A percentile compares a stretch with the other conserved stretches of the same genome.
These are phyloP conservation scores for Xyliphius kryptos DNA, from an alignment of 2,113 vertebrate species.

Conservation along the genomic window DNA sequence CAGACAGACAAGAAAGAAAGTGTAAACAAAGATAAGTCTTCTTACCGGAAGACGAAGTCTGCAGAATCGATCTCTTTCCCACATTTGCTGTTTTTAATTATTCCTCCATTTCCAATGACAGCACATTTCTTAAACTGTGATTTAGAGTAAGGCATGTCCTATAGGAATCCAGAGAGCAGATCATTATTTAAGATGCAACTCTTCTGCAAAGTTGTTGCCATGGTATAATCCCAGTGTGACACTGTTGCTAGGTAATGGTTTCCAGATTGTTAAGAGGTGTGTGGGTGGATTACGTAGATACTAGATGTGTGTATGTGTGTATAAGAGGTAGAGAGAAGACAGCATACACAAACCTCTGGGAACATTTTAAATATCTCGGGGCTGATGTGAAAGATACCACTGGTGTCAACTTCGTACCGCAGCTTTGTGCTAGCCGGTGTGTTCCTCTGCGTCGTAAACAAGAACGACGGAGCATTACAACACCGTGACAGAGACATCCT, in stretches of 20 bases:
- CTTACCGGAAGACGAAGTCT: slow-evolving; percentile 92
- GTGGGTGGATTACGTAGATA: no score
- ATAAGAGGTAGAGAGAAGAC: no score
- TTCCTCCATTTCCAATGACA: slow-evolving; percentile 92
- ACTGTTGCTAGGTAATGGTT: slow-evolving; percentile 22
- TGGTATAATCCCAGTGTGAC: no score
- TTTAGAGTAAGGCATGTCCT: slow-evolving; percentile 95
- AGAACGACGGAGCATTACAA: slow-evolving; percentile 91
- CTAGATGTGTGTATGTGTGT: background rate
- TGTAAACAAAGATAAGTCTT: no score
- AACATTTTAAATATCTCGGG: slow-evolving; percentile 93
- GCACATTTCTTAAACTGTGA: slow-evolving; percentile 97
- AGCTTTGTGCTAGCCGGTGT: slow-evolving; percentile 88
- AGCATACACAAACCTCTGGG: no score
- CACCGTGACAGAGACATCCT: slow-evolving; percentile 87
- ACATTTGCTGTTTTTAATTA: slow-evolving; percentile 91
- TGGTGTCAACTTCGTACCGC: slow-evolving; percentile 92
- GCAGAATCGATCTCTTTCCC: slow-evolving; percentile 88
- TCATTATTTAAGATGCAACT: no score
- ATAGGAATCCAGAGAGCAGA: no score
- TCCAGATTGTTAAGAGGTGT: no score
- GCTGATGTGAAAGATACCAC: slow-evolving; percentile 84
- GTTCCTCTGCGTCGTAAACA: slow-evolving; percentile 95
- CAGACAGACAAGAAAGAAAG: slow-evolving; percentile 9
- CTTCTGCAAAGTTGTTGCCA: no score